Conservation (phyloP, 2,888 invertebrate genomes). For the Caprella mutica region DNA sequence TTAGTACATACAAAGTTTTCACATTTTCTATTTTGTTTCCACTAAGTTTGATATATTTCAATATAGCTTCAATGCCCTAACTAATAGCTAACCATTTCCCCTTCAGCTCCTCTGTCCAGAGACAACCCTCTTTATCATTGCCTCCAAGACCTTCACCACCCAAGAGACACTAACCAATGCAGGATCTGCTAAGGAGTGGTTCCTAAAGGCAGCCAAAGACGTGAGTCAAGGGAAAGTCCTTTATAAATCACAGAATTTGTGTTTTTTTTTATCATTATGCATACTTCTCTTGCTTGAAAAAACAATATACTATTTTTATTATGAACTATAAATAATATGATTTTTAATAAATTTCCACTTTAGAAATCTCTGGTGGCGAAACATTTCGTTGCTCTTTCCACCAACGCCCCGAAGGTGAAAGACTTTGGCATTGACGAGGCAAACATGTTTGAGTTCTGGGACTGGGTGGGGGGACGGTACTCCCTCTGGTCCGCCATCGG, state of each 20-base stretch:
- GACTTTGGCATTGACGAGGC: slow-evolving; percentile 93
- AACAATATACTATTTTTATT: too few species aligned
- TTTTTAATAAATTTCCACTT: too few species aligned
- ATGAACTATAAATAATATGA: too few species aligned
- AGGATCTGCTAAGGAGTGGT: slow-evolving; percentile 92
- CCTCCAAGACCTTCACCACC: slow-evolving; percentile 98
- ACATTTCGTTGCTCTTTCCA: slow-evolving; percentile 96
- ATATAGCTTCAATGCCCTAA: too few species aligned
- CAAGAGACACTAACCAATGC: slow-evolving; percentile 99
- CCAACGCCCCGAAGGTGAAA: slow-evolving; percentile 84
- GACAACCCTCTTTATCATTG: slow-evolving; percentile 93
- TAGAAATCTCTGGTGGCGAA: slow-evolving; percentile 63
- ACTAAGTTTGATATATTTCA: too few species aligned
- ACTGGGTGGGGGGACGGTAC: slow-evolving; percentile 97
- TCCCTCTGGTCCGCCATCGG: slow-evolving; percentile 99
- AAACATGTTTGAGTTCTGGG: slow-evolving; percentile 99
- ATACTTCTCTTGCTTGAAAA: too few species aligned
- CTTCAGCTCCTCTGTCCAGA: slow-evolving; percentile 61
- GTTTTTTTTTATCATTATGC: too few species aligned
- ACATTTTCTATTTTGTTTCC: too few species aligned
- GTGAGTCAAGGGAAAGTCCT: slow-evolving; percentile 48
- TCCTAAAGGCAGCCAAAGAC: slow-evolving; percentile 70
- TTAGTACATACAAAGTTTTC: too few species aligned
- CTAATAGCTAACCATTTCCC: too few species aligned
- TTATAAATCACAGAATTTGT: too few species aligned